A percentile compares a stretch with the other conserved stretches of the same genome.
These are phyloP conservation scores for Myxocyprinus asiaticus DNA, from an alignment of 2,113 vertebrate species.

Conservation along the genomic window DNA sequence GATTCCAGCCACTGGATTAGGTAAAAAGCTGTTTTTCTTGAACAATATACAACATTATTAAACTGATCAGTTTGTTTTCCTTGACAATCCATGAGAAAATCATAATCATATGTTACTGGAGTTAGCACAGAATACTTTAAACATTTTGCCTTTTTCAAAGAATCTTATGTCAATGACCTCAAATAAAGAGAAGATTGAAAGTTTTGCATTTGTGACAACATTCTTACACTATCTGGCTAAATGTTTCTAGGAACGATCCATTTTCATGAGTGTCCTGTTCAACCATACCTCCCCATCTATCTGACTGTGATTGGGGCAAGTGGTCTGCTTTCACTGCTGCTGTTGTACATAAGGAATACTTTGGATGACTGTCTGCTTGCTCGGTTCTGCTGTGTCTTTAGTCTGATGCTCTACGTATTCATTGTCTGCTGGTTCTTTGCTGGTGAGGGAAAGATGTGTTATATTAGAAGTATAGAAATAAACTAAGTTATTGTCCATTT, in stretches of 20 bases:
- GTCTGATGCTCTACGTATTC: conserved; percentile 16
- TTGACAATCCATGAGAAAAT: not conserved
- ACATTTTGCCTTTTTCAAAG: no score
- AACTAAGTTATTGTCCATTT: not conserved
- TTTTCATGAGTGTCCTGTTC: conserved; percentile 59
- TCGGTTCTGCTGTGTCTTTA: conserved; percentile 13
- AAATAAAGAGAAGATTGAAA: no score
- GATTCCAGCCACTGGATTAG: conserved; percentile 45
- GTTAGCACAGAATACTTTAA: no score
- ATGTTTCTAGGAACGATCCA: conserved; percentile 50
- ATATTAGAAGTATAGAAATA: not conserved
- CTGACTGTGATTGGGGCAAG: conserved; percentile 51
- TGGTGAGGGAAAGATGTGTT: conserved; percentile 31
- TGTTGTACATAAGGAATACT: conserved; percentile 23
- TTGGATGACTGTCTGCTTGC: not conserved
- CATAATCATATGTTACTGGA: no score
- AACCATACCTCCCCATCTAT: conserved; percentile 60
- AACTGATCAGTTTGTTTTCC: not conserved
- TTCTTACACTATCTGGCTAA: not conserved
- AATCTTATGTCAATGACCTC: no score
- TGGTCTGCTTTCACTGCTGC: conserved; percentile 36
- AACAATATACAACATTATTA: not conserved
- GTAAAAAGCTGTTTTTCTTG: conserved; percentile 22
- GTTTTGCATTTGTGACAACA: not conserved
- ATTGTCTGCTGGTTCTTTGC: conserved; percentile 43